A percentile compares a stretch with the other conserved stretches of the same genome.
These are phyloP conservation scores for Polydrusus cervinus DNA, from an alignment of 2,888 invertebrate genomes.

Conservation along the genomic window DNA sequence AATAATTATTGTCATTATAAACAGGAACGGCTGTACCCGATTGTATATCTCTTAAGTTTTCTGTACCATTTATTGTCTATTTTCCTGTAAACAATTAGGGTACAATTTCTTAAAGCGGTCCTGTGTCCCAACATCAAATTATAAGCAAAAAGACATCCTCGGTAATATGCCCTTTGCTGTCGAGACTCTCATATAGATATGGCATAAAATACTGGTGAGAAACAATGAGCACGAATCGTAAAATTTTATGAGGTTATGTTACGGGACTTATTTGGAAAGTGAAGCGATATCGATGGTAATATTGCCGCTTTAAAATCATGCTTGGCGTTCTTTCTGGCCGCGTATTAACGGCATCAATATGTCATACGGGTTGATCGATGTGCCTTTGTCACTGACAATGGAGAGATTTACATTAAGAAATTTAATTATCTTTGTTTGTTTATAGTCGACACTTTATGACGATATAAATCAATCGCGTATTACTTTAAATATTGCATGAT, in stretches of 20 bases:
- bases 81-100: no score
- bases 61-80: no score
- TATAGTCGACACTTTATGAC: background rate
- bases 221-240: constrained; percentile 65
- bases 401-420: constrained; percentile 18
- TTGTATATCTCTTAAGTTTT: no score
- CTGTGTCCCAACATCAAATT: constrained; percentile 35
- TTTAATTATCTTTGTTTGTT: constrained; percentile 11
- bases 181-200: constrained; percentile 60
- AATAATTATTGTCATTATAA: no score
- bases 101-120: constrained; percentile 24
- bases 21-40: no score
- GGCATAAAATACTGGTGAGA: constrained; percentile 67
- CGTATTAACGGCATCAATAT: constrained; percentile 30
- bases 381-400: constrained; percentile 11
- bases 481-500: no score
- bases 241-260: constrained; percentile 66
- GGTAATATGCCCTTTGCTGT: constrained; percentile 42
- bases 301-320: constrained; percentile 46
- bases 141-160: constrained; percentile 40
- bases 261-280: constrained; percentile 58
- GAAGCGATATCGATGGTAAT: constrained; percentile 47
- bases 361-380: constrained; percentile 13
- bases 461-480: no score
- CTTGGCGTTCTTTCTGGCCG: constrained; percentile 11